Percentiles rank a stretch among this genome's conserved stretches.
Conservation (phyloP, 2,113 vertebrate species). For the Nerophis ophidion region DNA sequence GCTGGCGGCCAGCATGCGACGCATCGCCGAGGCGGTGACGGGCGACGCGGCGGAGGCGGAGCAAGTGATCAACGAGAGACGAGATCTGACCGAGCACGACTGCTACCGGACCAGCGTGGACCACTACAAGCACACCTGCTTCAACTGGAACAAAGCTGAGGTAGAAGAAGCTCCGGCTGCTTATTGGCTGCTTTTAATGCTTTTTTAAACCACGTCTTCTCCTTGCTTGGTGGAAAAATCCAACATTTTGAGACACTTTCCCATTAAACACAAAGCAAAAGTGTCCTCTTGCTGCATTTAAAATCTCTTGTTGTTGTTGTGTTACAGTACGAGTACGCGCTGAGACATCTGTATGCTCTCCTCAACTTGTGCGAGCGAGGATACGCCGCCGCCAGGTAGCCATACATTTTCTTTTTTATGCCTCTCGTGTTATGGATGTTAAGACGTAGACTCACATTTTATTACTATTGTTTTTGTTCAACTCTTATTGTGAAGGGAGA, state of each 20-base stretch:
- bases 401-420: background rate
- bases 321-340: slow-evolving; percentile 86
- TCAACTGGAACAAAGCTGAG: slow-evolving; percentile 85
- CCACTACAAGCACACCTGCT: slow-evolving; percentile 83
- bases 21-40: slow-evolving; percentile 72
- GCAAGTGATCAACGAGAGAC: slow-evolving; percentile 62
- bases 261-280: no score
- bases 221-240: no score
- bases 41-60: slow-evolving; percentile 35
- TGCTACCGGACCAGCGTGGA: slow-evolving; percentile 75
- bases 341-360: slow-evolving; percentile 85
- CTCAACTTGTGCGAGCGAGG: slow-evolving; percentile 86
- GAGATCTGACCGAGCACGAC: slow-evolving; percentile 67
- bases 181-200: no score
- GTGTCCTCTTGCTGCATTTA: no score
- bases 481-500: no score
- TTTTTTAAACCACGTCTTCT: no score
- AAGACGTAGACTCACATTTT: background rate
- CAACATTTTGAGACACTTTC: no score
- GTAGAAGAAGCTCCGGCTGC: slow-evolving; percentile 49
- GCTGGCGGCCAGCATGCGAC: slow-evolving; percentile 72
- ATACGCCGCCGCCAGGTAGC: slow-evolving; percentile 77
- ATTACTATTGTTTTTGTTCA: background rate
- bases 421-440: background rate
- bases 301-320: slow-evolving; percentile 22